phyloP scores from a whole-genome alignment of 2,888 invertebrate genomes.

The Cerceris rybyensis region DNA sequence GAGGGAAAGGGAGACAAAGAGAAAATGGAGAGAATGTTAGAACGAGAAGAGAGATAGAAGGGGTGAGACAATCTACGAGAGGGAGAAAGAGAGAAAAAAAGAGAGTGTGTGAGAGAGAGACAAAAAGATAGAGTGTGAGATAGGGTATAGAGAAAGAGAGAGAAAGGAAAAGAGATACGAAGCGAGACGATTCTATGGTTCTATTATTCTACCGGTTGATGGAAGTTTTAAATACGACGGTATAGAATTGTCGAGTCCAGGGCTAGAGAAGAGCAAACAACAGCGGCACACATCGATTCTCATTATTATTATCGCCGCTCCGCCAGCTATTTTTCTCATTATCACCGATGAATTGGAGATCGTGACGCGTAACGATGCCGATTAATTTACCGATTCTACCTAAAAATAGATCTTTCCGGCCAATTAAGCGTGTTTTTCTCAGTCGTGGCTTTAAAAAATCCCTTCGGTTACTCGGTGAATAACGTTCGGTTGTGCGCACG shows the following conservation, averaged over 20 bases:
- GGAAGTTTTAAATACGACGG: conserved; percentile 42
- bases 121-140: neutral
- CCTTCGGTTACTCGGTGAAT: neutral
- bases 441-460: neutral
- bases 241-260: conserved; percentile 20
- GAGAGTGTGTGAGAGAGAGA: neutral
- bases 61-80: neutral
- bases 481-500: neutral
- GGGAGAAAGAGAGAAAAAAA: neutral
- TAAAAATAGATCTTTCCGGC: conserved; percentile 45
- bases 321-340: conserved; percentile 58
- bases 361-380: conserved; percentile 20
- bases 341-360: conserved; percentile 53
- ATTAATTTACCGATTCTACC: conserved; percentile 36
- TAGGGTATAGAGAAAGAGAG: neutral
- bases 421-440: conserved; percentile 13
- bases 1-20: neutral
- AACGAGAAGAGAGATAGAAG: neutral
- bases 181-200: conserved; percentile 26
- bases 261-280: conserved; percentile 63
- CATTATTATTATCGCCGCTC: conserved; percentile 62
- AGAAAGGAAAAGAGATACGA: neutral
- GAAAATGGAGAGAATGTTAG: neutral
- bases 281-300: conserved; percentile 60
- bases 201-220: conserved; percentile 54